These are phyloP conservation scores for Perodicticus potto DNA, from an alignment of 2,797 vertebrate genomes.

Conservation along the genomic window DNA sequence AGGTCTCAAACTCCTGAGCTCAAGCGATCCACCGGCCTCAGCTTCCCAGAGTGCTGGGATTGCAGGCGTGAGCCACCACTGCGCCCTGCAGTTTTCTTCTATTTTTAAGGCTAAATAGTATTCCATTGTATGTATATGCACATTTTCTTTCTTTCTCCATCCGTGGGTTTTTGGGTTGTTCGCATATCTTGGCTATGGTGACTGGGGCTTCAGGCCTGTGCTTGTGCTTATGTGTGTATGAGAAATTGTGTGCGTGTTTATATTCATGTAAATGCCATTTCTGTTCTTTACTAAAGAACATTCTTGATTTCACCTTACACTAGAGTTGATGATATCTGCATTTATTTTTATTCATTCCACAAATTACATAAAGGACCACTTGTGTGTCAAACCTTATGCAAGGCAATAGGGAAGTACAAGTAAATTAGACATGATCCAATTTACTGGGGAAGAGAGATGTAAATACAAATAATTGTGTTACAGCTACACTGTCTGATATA, in stretches of 20 bases:
- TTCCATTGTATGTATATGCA: background rate
- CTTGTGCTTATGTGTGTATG: background rate
- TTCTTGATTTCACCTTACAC: background rate
- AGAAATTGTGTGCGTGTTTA: background rate
- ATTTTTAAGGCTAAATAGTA: background rate
- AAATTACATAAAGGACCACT: background rate
- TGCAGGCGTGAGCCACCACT: too few species aligned
- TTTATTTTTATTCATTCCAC: conserved; percentile 33
- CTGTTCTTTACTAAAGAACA: background rate
- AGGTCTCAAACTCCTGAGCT: too few species aligned
- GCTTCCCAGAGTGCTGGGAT: too few species aligned
- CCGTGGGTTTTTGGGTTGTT: background rate
- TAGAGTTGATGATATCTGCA: background rate
- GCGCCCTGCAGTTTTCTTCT: too few species aligned
- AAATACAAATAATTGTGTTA: background rate
- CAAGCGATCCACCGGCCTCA: too few species aligned
- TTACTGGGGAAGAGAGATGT: background rate
- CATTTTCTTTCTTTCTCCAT: background rate
- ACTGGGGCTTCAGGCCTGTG: background rate
- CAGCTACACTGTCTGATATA: fast-evolving
- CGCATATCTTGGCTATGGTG: background rate
- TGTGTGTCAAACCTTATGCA: background rate
- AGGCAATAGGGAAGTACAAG: background rate
- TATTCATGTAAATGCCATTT: conserved; percentile 34
- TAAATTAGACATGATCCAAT: background rate